Base-by-base conservation (phyloP, 1,140 invertebrate genomes). In the Dendrolimus kikuchii region DNA sequence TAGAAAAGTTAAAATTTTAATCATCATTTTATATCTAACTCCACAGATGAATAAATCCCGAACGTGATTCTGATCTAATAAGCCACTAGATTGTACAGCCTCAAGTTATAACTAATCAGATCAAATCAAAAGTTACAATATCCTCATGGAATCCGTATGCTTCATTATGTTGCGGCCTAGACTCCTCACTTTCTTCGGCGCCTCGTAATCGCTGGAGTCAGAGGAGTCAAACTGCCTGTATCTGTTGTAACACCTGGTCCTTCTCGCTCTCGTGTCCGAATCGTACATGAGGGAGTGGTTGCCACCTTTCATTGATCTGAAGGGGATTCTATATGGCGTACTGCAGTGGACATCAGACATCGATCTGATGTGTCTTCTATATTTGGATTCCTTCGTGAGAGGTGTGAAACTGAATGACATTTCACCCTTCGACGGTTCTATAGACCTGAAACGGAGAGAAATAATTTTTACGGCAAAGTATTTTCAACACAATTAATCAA, bases 271-370 rank as follows among this genome's bases (percentile, higher is more conserved):
- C 4, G 82, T 81, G 57, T 86, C 82, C 6, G 82, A 86, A 51
- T 86, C 82, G 60, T 86, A 86, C 37, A 68, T 78, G 2, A 82
- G 70, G 10, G 71, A 76, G 49, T 66, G 70, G 40, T 67, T 72
- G 51, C 66, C 68, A 6, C 76, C 76, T 23, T 76, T 70, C 49
- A 71, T 64, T 5, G 75, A 74, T 50, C 77, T 76, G 60, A 74
- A 77, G 4, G 76, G 66, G 7, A 83, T 55, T 43, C 74, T 68
- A 59, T 77, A 80, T 0, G 83, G 83, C 4, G 81, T 86, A 57
- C 83, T 84, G 65, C 67, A 75, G 36, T 84, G 81, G 1, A 86
- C 83, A 50, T 86, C 83, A 0, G 83, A 86, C 83, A 86, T 86
- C 5, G 82, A 86, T 48, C 82, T 62, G 53, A 84, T 86, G 53